These are phyloP conservation scores for Panurus biarmicus DNA, from an alignment of 2,113 vertebrate species.

Conservation along the genomic window DNA sequence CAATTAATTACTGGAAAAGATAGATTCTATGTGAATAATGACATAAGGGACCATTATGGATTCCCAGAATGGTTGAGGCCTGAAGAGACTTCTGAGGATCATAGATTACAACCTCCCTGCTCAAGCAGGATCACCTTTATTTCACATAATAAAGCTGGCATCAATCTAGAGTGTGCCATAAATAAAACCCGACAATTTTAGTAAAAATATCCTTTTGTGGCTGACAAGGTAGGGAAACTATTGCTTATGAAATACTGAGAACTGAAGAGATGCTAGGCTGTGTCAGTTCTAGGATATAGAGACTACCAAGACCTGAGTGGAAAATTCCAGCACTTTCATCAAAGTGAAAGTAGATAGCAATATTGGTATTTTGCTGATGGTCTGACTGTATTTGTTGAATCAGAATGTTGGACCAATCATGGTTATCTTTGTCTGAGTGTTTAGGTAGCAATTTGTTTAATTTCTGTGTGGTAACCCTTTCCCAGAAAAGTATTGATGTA, in stretches of 20 bases:
- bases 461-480: not conserved
- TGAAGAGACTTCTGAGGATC: not conserved
- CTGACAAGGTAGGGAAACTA: not conserved
- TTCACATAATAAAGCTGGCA: not conserved
- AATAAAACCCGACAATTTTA: not conserved
- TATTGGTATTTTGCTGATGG: not conserved
- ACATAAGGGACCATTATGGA: not conserved
- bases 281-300: not conserved
- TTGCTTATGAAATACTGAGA: not conserved
- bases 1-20: not conserved
- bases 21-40: not conserved
- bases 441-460: slow-evolving; percentile 22
- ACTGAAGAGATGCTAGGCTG: not conserved
- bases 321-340: not conserved
- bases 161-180: not conserved
- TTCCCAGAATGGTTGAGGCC: not conserved
- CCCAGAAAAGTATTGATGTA: not conserved
- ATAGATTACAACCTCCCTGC: not conserved
- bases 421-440: not conserved
- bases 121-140: not conserved
- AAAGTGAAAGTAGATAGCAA: not conserved
- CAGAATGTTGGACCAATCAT: not conserved
- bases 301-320: not conserved
- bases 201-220: not conserved
- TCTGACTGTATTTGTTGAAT: not conserved